Conservation (phyloP, 2,888 invertebrate species). For the Ditula angustiorana region DNA sequence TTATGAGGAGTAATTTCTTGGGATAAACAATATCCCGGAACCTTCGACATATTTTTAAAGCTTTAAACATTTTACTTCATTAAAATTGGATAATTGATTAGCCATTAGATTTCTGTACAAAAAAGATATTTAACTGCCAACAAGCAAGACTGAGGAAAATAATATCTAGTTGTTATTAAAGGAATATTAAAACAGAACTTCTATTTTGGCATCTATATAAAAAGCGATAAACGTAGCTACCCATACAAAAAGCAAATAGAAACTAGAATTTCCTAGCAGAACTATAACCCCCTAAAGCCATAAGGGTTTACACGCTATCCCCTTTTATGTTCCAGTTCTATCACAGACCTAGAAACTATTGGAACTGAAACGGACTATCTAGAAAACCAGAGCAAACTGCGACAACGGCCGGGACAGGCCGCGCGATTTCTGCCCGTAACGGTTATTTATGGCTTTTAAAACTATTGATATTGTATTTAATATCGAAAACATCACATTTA, state of each 20-base stretch:
- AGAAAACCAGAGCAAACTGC: conserved; percentile 19
- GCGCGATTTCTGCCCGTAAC: background rate
- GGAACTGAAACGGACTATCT: conserved; percentile 20
- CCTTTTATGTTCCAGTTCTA: conserved; percentile 10
- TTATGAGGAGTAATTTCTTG: too few relatives aligned
- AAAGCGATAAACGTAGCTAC: background rate
- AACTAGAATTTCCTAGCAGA: background rate
- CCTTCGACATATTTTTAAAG: too few relatives aligned
- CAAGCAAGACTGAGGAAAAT: too few relatives aligned
- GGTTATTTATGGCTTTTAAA: background rate
- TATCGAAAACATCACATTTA: background rate
- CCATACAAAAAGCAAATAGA: background rate
- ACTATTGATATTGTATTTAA: background rate
- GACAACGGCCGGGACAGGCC: background rate
- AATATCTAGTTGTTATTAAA: too few relatives aligned
- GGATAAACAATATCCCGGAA: too few relatives aligned
- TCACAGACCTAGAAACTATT: conserved; percentile 26
- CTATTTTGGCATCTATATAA: too few relatives aligned
- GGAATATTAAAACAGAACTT: too few relatives aligned
- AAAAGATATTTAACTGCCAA: too few relatives aligned
- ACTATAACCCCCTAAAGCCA: background rate
- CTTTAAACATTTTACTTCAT: too few relatives aligned
- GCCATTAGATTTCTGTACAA: too few relatives aligned
- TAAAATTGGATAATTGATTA: too few relatives aligned
- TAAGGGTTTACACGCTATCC: background rate